These are phyloP conservation scores for Athene cunicularia DNA, from an alignment of 2,113 vertebrate genomes.

Conservation along the genomic window DNA sequence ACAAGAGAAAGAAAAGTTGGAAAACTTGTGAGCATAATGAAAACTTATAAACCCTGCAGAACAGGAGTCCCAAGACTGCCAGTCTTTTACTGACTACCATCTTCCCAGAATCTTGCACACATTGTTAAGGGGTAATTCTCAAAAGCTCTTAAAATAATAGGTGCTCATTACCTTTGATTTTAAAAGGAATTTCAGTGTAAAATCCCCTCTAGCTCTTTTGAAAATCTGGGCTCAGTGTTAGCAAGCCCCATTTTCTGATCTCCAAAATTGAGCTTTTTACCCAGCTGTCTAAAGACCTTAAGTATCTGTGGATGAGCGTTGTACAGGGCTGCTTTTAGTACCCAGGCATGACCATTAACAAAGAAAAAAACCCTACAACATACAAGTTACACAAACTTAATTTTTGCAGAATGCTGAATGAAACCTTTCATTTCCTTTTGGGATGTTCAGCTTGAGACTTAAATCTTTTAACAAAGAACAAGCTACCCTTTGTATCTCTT, in stretches of 20 bases:
- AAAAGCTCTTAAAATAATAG: background rate
- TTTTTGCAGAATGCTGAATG: background rate
- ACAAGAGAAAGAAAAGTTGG: background rate
- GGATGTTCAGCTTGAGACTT: background rate
- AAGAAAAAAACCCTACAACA: background rate
- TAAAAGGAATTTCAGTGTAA: background rate
- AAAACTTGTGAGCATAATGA: background rate
- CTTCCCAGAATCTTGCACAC: background rate
- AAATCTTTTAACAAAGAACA: rapidly evolving
- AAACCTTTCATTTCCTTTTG: background rate
- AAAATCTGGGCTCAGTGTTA: background rate
- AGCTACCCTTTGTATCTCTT: background rate
- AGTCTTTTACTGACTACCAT: background rate
- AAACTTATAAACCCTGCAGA: background rate
- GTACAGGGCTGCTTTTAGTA: background rate
- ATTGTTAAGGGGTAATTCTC: background rate
- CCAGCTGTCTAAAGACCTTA: background rate
- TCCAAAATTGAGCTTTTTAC: background rate
- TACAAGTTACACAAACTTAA: background rate
- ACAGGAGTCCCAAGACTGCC: background rate
- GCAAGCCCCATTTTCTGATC: background rate
- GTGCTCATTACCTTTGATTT: background rate
- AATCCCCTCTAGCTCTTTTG: background rate
- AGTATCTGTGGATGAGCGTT: background rate
- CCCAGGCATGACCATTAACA: background rate